Evolutionary conservation across 2,888 invertebrate genomes (phyloP).

Genomic region (Conops quadrifasciatus): DNA sequence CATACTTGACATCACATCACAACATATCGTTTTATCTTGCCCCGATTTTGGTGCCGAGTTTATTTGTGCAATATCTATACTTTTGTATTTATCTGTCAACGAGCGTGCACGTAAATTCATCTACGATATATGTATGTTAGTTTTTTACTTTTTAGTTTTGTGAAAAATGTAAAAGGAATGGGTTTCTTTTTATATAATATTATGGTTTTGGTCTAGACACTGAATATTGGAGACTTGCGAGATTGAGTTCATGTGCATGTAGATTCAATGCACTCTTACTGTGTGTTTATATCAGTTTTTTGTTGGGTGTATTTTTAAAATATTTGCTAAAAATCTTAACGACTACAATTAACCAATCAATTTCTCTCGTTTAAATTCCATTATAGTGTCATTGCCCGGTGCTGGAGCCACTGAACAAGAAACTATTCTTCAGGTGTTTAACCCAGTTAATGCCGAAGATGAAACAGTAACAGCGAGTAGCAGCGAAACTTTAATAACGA

Average conservation of each 20-base stretch:
- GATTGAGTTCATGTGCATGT: constrained; percentile 10
- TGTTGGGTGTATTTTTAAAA: not conserved
- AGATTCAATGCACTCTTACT: constrained; percentile 19
- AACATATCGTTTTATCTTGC: not conserved
- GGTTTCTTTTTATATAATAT: constrained; percentile 25
- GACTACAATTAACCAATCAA: constrained; percentile 1
- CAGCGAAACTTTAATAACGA: constrained; percentile 6
- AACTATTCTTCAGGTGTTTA: constrained; percentile 62
- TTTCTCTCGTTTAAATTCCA: constrained; percentile 34
- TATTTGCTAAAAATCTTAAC: no score
- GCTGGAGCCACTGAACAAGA: constrained; percentile 61
- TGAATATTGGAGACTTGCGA: not conserved
- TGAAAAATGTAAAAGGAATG: not conserved
- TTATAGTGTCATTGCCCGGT: constrained; percentile 65
- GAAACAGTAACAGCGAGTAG: constrained; percentile 29
- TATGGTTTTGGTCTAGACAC: constrained; percentile 1
- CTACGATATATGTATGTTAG: not conserved
- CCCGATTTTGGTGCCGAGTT: not conserved
- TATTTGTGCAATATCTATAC: not conserved
- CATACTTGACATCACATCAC: not conserved
- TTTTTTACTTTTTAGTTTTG: not conserved
- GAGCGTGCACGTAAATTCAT: not conserved
- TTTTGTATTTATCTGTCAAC: not conserved
- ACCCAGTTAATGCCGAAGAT: constrained; percentile 48
- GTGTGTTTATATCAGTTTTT: constrained; percentile 22